Evolutionary conservation across 2,888 invertebrate species (phyloP), one percentile per base, ranked within the genome.

Genomic region (Parnassius smintheus): DNA sequence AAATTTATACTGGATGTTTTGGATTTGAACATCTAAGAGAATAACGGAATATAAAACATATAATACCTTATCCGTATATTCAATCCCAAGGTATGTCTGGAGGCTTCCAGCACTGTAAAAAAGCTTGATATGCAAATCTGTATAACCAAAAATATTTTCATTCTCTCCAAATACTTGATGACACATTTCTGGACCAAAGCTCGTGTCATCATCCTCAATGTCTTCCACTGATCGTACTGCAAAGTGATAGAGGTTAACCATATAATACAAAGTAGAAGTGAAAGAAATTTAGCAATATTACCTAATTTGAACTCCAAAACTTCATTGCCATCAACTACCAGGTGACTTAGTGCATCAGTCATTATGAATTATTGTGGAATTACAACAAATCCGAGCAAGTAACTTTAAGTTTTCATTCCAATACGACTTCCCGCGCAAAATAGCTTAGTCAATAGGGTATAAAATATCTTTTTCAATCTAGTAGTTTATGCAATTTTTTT

Each of bases 121-220:
- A 2, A 98, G 85, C 67, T 95, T 93, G 2, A 98, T 94, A 65
- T 93, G 92, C 46, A 99, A 88, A 75, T 97, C 96, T 77, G 95
- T 95, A 81, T 98, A 99, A 2, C 99, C 99, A 91, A 98, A 98
- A 81, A 99, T 98, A 66, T 94, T 96, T 88, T 99, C 99, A 75
- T 94, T 95, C 71, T 97, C 96, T 7, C 97, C 98, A 84, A 98
- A 98, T 63, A 98, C 95, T 87, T 98, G 98, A 91, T 98, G 97
- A 59, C 97, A 96, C 96, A 98, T 97, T 62, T 95, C 95, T 0
- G 98, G 97, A 48, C 93, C 91, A 78, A 98, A 98, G 46, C 91
- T 88, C 9, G 88, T 82, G 1, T 91, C 86, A 45, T 94, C 94
- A 82, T 95, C 93, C 66, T 94, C 93, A 46, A 96, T 81, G 81